Evolutionary conservation across 2,888 invertebrate species (phyloP), one percentile per base, ranked within the genome.

Genomic region (Drosophila mettleri): DNA sequence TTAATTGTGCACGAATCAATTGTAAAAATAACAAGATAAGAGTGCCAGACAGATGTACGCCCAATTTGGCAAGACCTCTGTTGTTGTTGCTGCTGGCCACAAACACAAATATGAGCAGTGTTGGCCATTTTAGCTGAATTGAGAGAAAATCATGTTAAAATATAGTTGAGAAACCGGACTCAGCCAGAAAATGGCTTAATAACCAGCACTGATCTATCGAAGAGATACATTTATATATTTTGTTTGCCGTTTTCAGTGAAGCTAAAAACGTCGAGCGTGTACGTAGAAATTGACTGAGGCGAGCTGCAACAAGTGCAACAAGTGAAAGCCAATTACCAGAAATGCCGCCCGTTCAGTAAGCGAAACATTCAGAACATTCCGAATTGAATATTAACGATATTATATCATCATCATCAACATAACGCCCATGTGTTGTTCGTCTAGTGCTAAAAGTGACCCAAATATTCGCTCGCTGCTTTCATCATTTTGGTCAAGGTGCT

Each of bases 291-390:
- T 69, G 51, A 74, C 68, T 64, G 68, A 71, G 52, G 57, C 66
- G 66, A 60, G 69, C 80, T 67, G 72, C 77, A 73, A 70, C 80
- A 79, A 83, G 79, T 87, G 80, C 86, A 69, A 74, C 75, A 79
- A 84, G 88, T 88, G 84, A 84, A 84, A 84, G 73, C 83, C 65
- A 80, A 67, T 64, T 57, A 60, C 77, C 43, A 65, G 65, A 64
- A 78, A 85, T 85, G 85, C 85, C 85, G 70, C 88, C 85, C 65
- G 85, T 86, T 71, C 85, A 85, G 85, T 85, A 85, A 85, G 85
- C 81, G 67, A 80, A 62, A 8, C 33, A 41, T 61, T 57, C 31
- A 77, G 65, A 80, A 60, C 54, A 51, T 61, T 66, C 29, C 34
- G 1, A 51, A 52, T 59, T 48, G 38, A 60, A 48, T 66, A 48